A percentile compares a stretch with the other conserved stretches of the same genome.
Evolutionary conservation across 2,797 vertebrate species (phyloP).

Genomic region (Pangasius krempfi): DNA sequence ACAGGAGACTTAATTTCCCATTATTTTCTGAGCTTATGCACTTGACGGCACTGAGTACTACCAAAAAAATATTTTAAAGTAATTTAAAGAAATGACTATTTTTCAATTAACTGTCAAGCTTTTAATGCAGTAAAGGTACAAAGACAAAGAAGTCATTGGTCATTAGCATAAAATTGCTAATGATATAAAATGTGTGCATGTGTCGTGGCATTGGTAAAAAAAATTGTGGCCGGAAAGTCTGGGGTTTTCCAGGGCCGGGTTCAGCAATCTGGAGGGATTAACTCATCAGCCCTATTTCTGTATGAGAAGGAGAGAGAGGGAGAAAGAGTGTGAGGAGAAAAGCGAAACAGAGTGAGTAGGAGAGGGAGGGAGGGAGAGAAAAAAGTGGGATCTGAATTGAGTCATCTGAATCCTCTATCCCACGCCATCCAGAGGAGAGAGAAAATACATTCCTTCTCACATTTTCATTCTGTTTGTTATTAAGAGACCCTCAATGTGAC

Average conservation of each 20-base stretch:
- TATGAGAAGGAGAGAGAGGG: constrained; percentile 32
- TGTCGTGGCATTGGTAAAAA: constrained; percentile 26
- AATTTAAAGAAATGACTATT: background rate
- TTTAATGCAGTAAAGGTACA: background rate
- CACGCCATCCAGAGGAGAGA: constrained; percentile 42
- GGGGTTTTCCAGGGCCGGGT: constrained; percentile 76
- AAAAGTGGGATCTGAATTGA: constrained; percentile 36
- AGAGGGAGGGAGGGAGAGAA: constrained; percentile 16
- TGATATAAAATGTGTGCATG: constrained; percentile 27
- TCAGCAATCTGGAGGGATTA: constrained; percentile 62
- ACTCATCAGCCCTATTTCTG: constrained; percentile 54
- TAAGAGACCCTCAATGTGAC: constrained; percentile 25
- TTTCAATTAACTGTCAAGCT: background rate
- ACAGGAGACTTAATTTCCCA: constrained; percentile 15
- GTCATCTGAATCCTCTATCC: constrained; percentile 53
- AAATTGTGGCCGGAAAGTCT: constrained; percentile 64
- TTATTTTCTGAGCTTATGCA: constrained; percentile 16
- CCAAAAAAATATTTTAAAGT: background rate
- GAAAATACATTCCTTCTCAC: constrained; percentile 37
- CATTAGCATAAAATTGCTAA: constrained; percentile 8
- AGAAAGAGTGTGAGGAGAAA: constrained; percentile 5
- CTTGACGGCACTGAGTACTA: background rate
- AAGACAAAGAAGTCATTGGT: background rate
- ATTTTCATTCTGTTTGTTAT: constrained; percentile 43
- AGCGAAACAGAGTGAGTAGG: background rate